These are phyloP conservation scores for Hermaeophaga mercurialis DNA, from an alignment of 2,888 invertebrate genomes.

Conservation along the genomic window DNA sequence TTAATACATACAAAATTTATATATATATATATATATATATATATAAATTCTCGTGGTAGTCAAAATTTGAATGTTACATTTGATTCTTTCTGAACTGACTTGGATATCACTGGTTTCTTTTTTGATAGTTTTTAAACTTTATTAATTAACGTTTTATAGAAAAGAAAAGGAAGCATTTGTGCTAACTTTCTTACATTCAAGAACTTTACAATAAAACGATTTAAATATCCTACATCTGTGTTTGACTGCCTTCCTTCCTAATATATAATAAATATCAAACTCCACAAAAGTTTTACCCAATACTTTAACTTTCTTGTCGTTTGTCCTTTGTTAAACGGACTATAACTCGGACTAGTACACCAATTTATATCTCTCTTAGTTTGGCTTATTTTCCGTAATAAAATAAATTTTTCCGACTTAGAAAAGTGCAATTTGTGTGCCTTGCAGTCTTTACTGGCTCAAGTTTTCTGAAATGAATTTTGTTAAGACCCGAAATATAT, in stretches of 20 bases:
- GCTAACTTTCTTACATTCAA: too few species aligned
- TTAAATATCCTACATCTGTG: conserved; percentile 7
- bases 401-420: conserved; percentile 21
- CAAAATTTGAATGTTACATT: too few species aligned
- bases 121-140: too few species aligned
- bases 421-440: conserved; percentile 25
- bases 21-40: too few species aligned
- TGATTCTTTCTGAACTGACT: too few species aligned
- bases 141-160: too few species aligned
- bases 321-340: conserved; percentile 24
- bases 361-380: conserved; percentile 21
- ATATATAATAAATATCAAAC: conserved; percentile 26
- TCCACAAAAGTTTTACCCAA: conserved; percentile 13
- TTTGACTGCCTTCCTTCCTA: conserved; percentile 6
- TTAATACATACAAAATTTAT: too few species aligned
- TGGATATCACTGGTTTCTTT: too few species aligned
- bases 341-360: conserved; percentile 18
- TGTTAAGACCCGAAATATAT: conserved; percentile 18
- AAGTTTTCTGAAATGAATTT: conserved; percentile 11
- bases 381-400: conserved; percentile 19
- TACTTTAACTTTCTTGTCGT: conserved; percentile 24
- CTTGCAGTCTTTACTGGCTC: neutral
- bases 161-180: too few species aligned
- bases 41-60: too few species aligned
- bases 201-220: too few species aligned